Conservation (phyloP, 1,140 invertebrate genomes). For the Galendromus occidentalis region DNA sequence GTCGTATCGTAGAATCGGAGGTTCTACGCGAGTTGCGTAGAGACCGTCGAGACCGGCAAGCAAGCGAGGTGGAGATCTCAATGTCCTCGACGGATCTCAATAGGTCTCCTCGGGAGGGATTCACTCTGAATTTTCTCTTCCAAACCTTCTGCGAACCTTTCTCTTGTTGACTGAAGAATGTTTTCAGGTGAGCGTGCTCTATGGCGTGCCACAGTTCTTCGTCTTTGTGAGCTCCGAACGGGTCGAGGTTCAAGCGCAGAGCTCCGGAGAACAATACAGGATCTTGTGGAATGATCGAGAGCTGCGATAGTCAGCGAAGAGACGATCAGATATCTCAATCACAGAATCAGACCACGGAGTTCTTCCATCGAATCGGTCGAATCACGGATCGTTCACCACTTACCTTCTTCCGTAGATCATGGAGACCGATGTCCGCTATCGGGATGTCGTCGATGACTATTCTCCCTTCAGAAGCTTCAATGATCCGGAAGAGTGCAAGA, state of each 20-base stretch:
- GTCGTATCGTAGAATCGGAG: too few relatives aligned
- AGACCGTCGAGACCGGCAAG: too few relatives aligned
- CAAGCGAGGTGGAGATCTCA: too few relatives aligned
- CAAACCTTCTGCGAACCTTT: not conserved
- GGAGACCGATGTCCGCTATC: slow-evolving; percentile 28
- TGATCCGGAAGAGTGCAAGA: slow-evolving; percentile 45
- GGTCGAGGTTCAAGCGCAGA: slow-evolving; percentile 26
- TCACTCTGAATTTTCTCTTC: too few relatives aligned
- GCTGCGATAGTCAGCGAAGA: slow-evolving; percentile 8
- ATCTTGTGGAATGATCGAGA: slow-evolving; percentile 44
- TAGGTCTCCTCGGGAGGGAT: too few relatives aligned
- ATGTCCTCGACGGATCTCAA: too few relatives aligned
- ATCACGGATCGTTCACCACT: too few relatives aligned
- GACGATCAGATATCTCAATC: too few relatives aligned
- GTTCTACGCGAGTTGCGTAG: too few relatives aligned
- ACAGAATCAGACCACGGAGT: too few relatives aligned
- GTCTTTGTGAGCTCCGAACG: slow-evolving; percentile 22
- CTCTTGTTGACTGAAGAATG: slow-evolving; percentile 14
- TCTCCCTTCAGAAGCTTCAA: slow-evolving; percentile 42
- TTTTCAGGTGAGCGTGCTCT: slow-evolving; percentile 22
- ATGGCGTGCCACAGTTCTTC: slow-evolving; percentile 23
- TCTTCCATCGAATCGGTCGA: too few relatives aligned
- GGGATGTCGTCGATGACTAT: slow-evolving; percentile 64
- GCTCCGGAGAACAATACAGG: slow-evolving; percentile 30
- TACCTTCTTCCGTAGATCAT: too few relatives aligned